Percentiles rank a stretch among this genome's conserved stretches.
phyloP scores from a whole-genome alignment of 2,888 invertebrate species.

The Xestia ashworthii region DNA sequence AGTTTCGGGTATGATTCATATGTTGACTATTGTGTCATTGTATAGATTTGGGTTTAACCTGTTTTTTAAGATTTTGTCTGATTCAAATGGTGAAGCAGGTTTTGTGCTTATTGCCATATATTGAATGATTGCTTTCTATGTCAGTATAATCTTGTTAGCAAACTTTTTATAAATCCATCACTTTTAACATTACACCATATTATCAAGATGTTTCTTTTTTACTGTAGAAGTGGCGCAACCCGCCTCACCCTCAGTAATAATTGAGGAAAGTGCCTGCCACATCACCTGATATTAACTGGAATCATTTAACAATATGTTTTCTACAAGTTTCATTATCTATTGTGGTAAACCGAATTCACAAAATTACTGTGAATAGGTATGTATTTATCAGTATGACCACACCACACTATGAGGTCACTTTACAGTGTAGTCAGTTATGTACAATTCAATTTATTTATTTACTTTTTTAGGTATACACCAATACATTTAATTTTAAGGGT shows the following conservation, averaged over 20 bases:
- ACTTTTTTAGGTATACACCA: slow-evolving; percentile 6
- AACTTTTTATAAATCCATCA: not conserved
- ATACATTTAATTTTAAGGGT: not conserved
- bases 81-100: not conserved
- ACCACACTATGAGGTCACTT: slow-evolving; percentile 28
- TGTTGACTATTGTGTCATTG: slow-evolving; percentile 21
- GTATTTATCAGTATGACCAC: slow-evolving; percentile 38
- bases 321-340: slow-evolving; percentile 26
- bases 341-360: slow-evolving; percentile 51
- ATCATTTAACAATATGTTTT: slow-evolving; percentile 2
- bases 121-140: not conserved
- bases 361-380: slow-evolving; percentile 50
- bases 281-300: slow-evolving; percentile 16
- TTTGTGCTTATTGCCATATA: not conserved
- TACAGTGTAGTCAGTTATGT: slow-evolving; percentile 2
- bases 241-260: slow-evolving; percentile 21
- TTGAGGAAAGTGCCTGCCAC: slow-evolving; percentile 26
- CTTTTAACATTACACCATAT: not conserved
- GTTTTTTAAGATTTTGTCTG: not conserved
- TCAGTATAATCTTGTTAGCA: not conserved
- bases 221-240: slow-evolving; percentile 36
- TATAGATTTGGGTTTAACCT: not conserved
- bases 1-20: slow-evolving; percentile 25
- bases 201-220: slow-evolving; percentile 30
- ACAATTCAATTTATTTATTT: not conserved